Percentiles rank a stretch among this genome's conserved stretches.
phyloP scores from a whole-genome alignment of 2,113 vertebrate species.

The Campylomormyrus numenius region DNA sequence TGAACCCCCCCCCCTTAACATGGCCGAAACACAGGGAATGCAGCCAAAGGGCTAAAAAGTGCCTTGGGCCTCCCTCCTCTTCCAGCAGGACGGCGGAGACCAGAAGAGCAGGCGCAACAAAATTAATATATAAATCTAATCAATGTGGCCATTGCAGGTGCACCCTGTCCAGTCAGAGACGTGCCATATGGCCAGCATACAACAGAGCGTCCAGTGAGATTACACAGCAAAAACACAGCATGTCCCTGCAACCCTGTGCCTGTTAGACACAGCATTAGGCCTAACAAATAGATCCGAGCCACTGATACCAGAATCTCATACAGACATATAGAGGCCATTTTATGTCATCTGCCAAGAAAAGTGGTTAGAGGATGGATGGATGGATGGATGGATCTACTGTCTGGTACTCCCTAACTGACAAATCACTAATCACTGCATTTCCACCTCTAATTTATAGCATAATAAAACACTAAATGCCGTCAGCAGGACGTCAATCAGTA shows the following conservation, averaged over 20 bases:
- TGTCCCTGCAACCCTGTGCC: neutral
- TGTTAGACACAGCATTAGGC: neutral
- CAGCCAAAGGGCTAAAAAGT: conserved; percentile 40
- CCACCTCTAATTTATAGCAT: neutral
- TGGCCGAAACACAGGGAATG: conserved; percentile 27
- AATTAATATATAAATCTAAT: conserved; percentile 36
- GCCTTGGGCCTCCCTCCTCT: conserved; percentile 29
- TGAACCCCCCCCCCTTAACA: conserved; percentile 28
- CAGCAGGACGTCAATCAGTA: neutral
- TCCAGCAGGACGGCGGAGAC: conserved; percentile 12
- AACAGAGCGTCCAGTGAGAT: conserved; percentile 22
- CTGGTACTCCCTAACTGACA: neutral
- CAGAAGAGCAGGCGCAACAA: conserved; percentile 31
- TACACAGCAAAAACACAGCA: neutral
- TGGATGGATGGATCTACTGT: neutral
- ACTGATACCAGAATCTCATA: neutral
- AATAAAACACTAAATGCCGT: neutral
- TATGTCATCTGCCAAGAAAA: neutral
- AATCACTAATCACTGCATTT: neutral
- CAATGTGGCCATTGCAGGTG: conserved; percentile 24
- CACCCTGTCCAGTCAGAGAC: conserved; percentile 17
- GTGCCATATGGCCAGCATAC: conserved; percentile 26
- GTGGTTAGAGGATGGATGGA: neutral
- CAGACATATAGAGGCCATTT: neutral
- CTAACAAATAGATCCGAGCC: neutral